A percentile compares a stretch with the other conserved stretches of the same genome.
Evolutionary conservation across 2,113 vertebrate genomes (phyloP).

Genomic region (Silurus meridionalis): DNA sequence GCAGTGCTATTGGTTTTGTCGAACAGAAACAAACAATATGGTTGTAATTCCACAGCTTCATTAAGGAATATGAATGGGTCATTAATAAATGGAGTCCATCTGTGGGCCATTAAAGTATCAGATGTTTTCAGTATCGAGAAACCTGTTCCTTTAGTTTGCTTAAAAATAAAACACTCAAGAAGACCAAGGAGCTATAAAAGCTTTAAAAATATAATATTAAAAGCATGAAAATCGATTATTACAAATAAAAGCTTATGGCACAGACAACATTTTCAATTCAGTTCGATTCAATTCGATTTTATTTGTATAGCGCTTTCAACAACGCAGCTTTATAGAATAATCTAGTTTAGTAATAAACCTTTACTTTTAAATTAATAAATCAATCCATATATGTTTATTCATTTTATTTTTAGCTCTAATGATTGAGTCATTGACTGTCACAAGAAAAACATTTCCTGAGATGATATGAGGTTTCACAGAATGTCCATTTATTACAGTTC

Average conservation of each 20-base stretch:
- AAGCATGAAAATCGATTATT: not conserved
- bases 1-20: slow-evolving; percentile 13
- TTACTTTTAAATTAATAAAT: no score
- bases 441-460: no score
- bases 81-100: slow-evolving; percentile 7
- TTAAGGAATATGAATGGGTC: slow-evolving; percentile 5
- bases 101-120: not conserved
- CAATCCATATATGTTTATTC: no score
- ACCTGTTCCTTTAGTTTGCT: not conserved
- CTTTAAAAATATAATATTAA: not conserved
- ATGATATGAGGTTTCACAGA: no score
- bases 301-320: no score
- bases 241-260: not conserved
- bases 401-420: no score
- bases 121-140: not conserved
- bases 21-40: not conserved
- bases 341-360: no score
- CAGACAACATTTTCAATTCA: not conserved
- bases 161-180: not conserved
- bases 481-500: no score
- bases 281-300: no score
- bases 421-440: no score
- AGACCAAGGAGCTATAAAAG: not conserved
- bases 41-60: not conserved
- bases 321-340: no score